Base-by-base conservation (phyloP, 2,888 invertebrate genomes). In the Synanthedon andrenaeformis region DNA sequence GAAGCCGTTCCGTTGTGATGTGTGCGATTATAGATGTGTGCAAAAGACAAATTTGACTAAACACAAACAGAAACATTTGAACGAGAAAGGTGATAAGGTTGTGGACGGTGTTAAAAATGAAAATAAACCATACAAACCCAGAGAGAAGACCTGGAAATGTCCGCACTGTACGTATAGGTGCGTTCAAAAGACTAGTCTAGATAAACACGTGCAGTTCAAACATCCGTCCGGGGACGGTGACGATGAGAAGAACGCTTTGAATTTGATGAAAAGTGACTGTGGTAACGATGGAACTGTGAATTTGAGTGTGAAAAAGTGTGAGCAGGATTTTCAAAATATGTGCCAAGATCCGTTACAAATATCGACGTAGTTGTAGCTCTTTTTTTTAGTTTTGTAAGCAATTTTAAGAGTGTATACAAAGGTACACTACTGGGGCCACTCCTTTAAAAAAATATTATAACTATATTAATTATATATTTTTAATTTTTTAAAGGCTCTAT, bases 31-130 rank as follows among this genome's bases (percentile, higher is more conserved):
- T 53, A 66, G 81, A 1, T 88, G 88, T 52, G 88, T 88, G 0
- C 88, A 88, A 53, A 88, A 88, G 60, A 88, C 88, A 0, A 88
- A 88, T 52, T 55, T 88, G 8, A 88, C 85, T 0, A 88, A 88
- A 59, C 88, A 88, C 50, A 88, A 84, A 42, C 83, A 82, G 54
- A 72, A 87, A 49, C 88, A 88, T 70, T 57, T 82, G 14, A 82
- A 81, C 35, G 88, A 87, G 8, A 82, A 79, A 0, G 72, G 76
- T 0, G 81, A 80, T 0, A 80, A 79, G 45, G 42, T 72, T 0
- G 4, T 1, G 28, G 35, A 35, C 6, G 79, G 80, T 0, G 62
- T 70, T 0, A 80, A 81, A 56, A 72, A 59, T 50, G 74, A 76
- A 56, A 62, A 64, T 2, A 88, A 83, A 53, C 85, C 87, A 0